Evolutionary conservation across 2,888 invertebrate genomes (phyloP).

Genomic region (Idaea aversata): DNA sequence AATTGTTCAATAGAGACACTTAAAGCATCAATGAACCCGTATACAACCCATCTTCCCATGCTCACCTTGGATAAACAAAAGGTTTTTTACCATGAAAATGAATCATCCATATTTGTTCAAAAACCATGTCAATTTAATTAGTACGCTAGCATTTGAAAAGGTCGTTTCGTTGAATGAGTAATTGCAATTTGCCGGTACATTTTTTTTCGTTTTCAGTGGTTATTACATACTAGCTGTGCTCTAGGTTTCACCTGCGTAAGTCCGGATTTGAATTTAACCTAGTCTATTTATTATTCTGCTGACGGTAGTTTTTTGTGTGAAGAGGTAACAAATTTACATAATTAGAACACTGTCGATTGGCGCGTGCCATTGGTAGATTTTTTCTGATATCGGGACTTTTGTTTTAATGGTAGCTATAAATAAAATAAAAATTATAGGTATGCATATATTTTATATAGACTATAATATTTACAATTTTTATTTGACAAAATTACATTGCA

Average conservation of each 20-base stretch:
- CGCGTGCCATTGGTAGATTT: too few relatives aligned
- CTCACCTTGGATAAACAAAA: slow-evolving; percentile 30
- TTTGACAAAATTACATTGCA: too few relatives aligned
- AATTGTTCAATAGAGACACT: slow-evolving; percentile 16
- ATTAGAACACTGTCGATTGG: too few relatives aligned
- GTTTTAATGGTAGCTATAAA: too few relatives aligned
- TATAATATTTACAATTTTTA: too few relatives aligned
- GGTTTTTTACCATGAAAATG: slow-evolving; percentile 4
- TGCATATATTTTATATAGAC: too few relatives aligned
- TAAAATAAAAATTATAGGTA: too few relatives aligned
- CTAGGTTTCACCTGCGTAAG: neutral
- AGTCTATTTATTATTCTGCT: neutral
- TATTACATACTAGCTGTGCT: neutral
- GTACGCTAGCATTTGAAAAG: neutral
- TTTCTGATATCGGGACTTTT: too few relatives aligned
- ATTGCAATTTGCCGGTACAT: neutral
- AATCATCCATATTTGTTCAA: slow-evolving; percentile 14
- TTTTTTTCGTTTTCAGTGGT: neutral
- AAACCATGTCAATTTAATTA: neutral
- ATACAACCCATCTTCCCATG: slow-evolving; percentile 36
- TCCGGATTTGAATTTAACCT: neutral
- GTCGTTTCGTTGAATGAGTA: neutral
- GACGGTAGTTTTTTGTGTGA: too few relatives aligned
- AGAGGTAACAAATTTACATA: too few relatives aligned
- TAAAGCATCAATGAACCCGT: slow-evolving; percentile 43